Base-by-base conservation (phyloP, 2,113 vertebrate species). In the Bolborhynchus lineola region DNA sequence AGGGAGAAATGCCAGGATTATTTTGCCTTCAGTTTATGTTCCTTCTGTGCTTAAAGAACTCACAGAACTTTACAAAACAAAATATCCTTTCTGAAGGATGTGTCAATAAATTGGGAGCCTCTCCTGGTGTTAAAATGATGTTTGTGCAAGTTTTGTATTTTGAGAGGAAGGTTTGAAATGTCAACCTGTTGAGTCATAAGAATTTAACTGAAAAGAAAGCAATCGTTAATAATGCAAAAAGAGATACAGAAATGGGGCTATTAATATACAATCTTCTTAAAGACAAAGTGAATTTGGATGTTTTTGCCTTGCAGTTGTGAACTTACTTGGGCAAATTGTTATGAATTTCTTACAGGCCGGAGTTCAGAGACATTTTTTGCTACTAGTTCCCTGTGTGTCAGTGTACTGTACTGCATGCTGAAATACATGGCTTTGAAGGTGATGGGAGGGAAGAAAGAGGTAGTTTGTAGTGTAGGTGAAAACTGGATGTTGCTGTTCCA, bases 381-480 rank as follows among this genome's bases (percentile, higher is more conserved):
- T 89, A 3, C 53, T 77, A n/a, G 6, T 33, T 64, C 37, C n/a
- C 28, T 21, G 6, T 21, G 39, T 67, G 2, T 74, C 44, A 23
- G 14, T 9, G 28, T 5, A 2, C 16, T n/a, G 28, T 4, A 4
- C 16, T 29, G 33, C 59, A 57, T 24, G 0, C 33, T 14, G 29
- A 42, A 59, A 10, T 42, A 6, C 1, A 5, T 55, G 39, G 23
- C 25, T 63, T 71, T 1, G 5, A 31, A 60, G 35, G 17, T 7
- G 13, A 23, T 4, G 35, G 15, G 19, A 42, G 52, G 52, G n/a
- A 52, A 70, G 5, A 29, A 79, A 46, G 47, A 49, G 7, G 24
- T 29, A n/a, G 18, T 65, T 60, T 26, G 5, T 10, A 24, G 31
- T 4, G 31, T 11, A 10, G 23, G 26, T 49, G 39, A 65, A 88